Conservation (phyloP, 1,140 invertebrate genomes). For the roundworm (Caenorhabditis elegans) region DNA sequence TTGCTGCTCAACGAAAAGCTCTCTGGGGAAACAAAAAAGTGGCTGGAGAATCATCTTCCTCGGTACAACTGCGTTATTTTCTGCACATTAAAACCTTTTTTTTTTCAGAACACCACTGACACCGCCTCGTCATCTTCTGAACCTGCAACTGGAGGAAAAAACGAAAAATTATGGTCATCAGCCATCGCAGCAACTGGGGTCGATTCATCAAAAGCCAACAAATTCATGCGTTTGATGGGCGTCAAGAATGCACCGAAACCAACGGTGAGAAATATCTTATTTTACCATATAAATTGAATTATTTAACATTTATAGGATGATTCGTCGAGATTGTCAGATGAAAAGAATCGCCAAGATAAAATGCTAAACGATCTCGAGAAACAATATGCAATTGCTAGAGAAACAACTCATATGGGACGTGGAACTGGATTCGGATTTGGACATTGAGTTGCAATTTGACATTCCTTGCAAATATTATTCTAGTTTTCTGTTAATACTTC, state of each 20-base stretch:
- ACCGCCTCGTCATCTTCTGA: neutral
- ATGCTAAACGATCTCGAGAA: conserved; percentile 43
- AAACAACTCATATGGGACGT: conserved; percentile 44
- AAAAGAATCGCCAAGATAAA: conserved; percentile 42
- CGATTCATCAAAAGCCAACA: conserved; percentile 29
- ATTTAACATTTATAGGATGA: conserved; percentile 7
- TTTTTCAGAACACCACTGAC: neutral
- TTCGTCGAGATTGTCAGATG: neutral
- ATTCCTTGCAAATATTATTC: neutral
- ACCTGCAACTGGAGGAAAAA: conserved; percentile 1
- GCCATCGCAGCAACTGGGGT: conserved; percentile 44
- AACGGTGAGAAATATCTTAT: too few species aligned
- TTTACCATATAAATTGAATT: too few species aligned
- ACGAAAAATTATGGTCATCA: conserved; percentile 35
- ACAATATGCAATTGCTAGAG: conserved; percentile 43
- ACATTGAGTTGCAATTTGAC: neutral
- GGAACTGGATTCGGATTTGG: conserved; percentile 45
- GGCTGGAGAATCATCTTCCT: neutral
- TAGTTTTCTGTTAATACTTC: too few species aligned
- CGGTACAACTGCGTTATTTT: neutral
- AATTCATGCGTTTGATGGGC: conserved; percentile 46
- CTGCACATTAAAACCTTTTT: neutral
- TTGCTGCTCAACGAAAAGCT: conserved; percentile 33
- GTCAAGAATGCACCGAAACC: conserved; percentile 40
- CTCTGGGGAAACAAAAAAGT: conserved; percentile 42